Evolutionary conservation across 2,113 vertebrate genomes (phyloP), one percentile per base, ranked within the genome.

Genomic region (Sus scrofa): DNA sequence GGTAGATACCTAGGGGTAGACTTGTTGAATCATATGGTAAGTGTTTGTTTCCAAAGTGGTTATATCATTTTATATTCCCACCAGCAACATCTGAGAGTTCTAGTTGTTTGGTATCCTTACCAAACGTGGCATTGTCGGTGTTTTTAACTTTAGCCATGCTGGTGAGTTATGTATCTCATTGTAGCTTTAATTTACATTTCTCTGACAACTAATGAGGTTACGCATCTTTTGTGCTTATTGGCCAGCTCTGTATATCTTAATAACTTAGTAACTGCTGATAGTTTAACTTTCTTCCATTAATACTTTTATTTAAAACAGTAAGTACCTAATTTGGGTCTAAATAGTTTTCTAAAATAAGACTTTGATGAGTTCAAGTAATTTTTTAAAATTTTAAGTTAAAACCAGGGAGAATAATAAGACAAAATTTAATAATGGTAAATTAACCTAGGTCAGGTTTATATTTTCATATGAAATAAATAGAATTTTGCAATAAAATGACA

Each of bases 401-500:
- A 74, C 32, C 32, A 77, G 86, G 30, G 7, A 70, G 30, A 63
- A 56, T 90, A 75, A 95, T 39, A 56, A 86, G 16, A 79, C 10
- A 82, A 90, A 77, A 44, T 22, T 67, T 73, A 77, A 16, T 62
- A 50, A 24, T 87, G 18, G 50, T 58, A 44, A 62, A 70, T 82
- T 77, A 87, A 71, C 30, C 44, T 75, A 74, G 63, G n/a, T 63
- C 15, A 65, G 18, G 20, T 54, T 94, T 68, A 73, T 86, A 7
- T 93, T 90, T 94, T 92, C 30, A 20, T 63, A 92, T 73, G 78
- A 92, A 95, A 73, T 30, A 95, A 68, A 85, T 68, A 87, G 27
- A 91, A 65, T 92, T 68, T 39, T 63, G 26, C 7, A 77, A 65
- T 79, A 60, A 81, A 92, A 89, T 86, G 37, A 81, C 11, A 7